Conservation (phyloP, 2,888 invertebrate genomes). For the Iselma pallidipennis region DNA sequence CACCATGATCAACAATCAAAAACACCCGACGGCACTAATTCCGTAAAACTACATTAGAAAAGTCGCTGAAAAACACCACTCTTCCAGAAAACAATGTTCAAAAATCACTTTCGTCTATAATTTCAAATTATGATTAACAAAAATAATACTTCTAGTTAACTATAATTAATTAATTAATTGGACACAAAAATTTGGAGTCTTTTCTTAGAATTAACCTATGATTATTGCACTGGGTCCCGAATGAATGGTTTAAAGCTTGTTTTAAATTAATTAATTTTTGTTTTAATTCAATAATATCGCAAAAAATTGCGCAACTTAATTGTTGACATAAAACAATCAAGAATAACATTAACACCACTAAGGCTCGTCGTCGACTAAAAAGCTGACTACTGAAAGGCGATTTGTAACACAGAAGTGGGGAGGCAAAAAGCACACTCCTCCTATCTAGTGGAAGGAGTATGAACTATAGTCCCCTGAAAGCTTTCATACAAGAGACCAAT, state of each 20-base stretch:
- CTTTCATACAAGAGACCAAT: constrained; percentile 24
- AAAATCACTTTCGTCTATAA: neutral
- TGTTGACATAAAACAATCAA: neutral
- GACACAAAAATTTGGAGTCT: neutral
- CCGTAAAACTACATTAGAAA: neutral
- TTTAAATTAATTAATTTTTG: too few species aligned
- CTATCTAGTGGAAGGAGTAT: constrained; percentile 33
- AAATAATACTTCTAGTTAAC: too few species aligned
- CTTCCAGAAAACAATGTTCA: neutral
- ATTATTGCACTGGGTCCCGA: too few species aligned
- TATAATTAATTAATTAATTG: neutral
- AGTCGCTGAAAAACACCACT: neutral
- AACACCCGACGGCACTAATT: constrained; percentile 37
- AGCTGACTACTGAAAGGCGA: neutral
- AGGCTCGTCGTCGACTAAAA: neutral
- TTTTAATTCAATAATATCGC: too few species aligned
- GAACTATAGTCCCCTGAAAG: constrained; percentile 29
- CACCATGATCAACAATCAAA: constrained; percentile 65
- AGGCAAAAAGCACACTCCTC: constrained; percentile 32
- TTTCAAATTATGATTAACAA: too few species aligned
- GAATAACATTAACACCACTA: neutral
- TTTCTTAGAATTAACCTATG: too few species aligned
- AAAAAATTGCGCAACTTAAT: neutral
- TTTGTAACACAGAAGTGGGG: constrained; percentile 4
- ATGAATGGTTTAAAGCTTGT: too few species aligned